Base-by-base conservation (phyloP, 2,113 vertebrate species). In the Trogon melanurus region DNA sequence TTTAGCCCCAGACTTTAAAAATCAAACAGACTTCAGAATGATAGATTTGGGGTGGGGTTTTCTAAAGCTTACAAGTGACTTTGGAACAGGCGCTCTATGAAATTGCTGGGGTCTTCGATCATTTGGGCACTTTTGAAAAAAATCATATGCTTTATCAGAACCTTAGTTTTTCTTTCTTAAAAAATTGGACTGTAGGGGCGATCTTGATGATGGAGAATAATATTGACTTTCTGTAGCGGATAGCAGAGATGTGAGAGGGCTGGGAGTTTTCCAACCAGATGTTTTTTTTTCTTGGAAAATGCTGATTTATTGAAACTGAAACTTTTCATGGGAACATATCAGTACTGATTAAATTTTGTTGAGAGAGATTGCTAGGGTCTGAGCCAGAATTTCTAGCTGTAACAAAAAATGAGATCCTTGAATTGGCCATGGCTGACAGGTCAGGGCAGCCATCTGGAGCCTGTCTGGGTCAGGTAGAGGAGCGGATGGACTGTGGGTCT, bases 331-430 rank as follows among this genome's bases (percentile, higher is more conserved):
- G 93, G 95, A 96, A 96, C 84, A 58, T 94, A 96, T 96, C 95
- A 97, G 94, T 88, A 93, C 87, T 96, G 96, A 96, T 97, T 97
- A 97, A 97, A 95, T 96, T 94, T 62, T 96, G 85, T 62, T n/a
- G 81, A 95, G 78, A 95, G 91, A 95, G 62, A 79, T 76, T 91
- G 61, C 81, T 76, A 89, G 71, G 26, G 91, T 50, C 71, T 94
- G 87, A 95, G 94, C 94, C 94, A 96, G 93, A 50, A 75, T 75
- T 79, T 89, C 78, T 93, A n/a, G 14, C 80, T 76, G 53, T 54
- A 95, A 85, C 50, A 93, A 38, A 94, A 91, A 94, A 72, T 44
- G 36, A 93, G 79, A 71, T 91, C 91, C 51, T 91, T 75, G 53
- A 60, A 48, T 13, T 4, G 57, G 70, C 84, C 85, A 91, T 45